Evolutionary conservation across 30 jellyfish, hydroid and myxozoan genomes (phyloP).

Genomic region (Cassiopea andromeda): DNA sequence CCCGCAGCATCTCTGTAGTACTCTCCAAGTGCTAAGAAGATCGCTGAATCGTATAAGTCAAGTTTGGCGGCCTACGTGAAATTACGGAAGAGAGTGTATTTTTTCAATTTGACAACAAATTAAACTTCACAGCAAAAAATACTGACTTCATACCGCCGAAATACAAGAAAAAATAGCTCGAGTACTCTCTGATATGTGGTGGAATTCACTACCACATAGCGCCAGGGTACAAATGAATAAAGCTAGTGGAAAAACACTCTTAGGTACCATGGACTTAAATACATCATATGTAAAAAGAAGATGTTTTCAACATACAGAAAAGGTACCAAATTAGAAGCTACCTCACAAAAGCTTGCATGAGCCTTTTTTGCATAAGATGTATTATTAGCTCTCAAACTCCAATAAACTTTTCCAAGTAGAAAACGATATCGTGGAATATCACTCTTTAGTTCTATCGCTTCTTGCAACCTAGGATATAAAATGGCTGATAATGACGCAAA

Average conservation of each 20-base stretch:
- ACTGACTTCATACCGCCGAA: not conserved
- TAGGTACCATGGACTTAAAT: too few relatives aligned
- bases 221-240: too few relatives aligned
- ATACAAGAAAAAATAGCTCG: not conserved
- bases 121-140: not conserved
- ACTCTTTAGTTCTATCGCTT: constrained; percentile 55
- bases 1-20: constrained; percentile 61
- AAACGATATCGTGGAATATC: constrained; percentile 45
- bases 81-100: not conserved
- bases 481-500: not conserved
- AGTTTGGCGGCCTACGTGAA: constrained; percentile 82
- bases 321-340: not conserved
- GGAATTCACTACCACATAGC: too few relatives aligned
- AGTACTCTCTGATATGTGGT: too few relatives aligned
- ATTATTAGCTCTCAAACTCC: constrained; percentile 63
- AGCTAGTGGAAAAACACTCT: too few relatives aligned
- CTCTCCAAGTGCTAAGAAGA: constrained; percentile 80
- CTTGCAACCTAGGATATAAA: constrained; percentile 60
- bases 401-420: constrained; percentile 80
- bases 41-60: constrained; percentile 70
- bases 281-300: too few relatives aligned
- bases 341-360: constrained; percentile 73
- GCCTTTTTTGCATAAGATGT: constrained; percentile 60
- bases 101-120: not conserved
- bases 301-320: not conserved